Conservation (phyloP, 2,797 vertebrate species). For the Falco berigora region DNA sequence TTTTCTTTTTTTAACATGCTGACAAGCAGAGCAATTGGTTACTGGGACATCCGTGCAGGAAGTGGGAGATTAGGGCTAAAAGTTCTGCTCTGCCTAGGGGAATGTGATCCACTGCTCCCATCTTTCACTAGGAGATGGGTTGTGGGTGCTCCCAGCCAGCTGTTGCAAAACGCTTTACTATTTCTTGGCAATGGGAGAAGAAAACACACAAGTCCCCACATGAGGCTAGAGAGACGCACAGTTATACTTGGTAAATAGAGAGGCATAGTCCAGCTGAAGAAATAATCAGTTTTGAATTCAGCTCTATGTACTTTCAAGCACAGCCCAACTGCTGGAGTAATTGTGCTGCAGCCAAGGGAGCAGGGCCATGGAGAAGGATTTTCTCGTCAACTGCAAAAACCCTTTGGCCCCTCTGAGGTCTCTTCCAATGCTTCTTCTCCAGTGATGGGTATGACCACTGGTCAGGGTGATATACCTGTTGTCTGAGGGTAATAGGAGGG, state of each 20-base stretch:
- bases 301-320: not conserved
- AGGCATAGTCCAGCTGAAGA: not conserved
- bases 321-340: not conserved
- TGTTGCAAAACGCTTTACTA: not conserved
- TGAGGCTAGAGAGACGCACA: not conserved
- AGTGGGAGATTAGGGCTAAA: not conserved
- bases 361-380: not conserved
- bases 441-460: rapidly evolving
- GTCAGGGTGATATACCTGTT: not conserved
- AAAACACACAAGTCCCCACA: not conserved
- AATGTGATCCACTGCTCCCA: not conserved
- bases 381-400: not conserved
- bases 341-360: not conserved
- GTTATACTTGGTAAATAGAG: not conserved
- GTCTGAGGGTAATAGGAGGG: not conserved
- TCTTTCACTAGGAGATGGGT: not conserved
- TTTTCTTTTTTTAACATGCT: not conserved
- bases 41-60: not conserved
- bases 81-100: not conserved
- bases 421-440: not conserved
- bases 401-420: not conserved
- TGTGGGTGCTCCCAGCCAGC: not conserved
- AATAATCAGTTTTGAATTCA: not conserved
- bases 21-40: not conserved
- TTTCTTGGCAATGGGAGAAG: not conserved